Conservation (phyloP, 2,113 vertebrate species). For the Camarhynchus parvulus region DNA sequence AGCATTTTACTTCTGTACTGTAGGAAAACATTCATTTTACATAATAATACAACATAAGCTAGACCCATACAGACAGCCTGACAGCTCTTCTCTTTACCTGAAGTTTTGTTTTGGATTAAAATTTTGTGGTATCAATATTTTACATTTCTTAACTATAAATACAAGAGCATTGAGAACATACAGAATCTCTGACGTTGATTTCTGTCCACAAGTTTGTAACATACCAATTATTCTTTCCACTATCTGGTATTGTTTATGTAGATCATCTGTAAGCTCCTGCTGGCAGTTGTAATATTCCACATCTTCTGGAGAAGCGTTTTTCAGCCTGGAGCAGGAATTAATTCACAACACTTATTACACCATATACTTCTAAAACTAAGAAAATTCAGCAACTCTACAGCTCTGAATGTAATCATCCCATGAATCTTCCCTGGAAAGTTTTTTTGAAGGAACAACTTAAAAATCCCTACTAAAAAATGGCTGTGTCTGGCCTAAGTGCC, state of each 20-base stretch:
- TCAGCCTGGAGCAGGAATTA: constrained; percentile 82
- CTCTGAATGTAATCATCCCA: background rate
- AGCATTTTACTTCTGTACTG: background rate
- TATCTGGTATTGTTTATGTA: constrained; percentile 96
- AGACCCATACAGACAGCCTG: background rate
- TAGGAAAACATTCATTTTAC: background rate
- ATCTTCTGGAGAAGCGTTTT: constrained; percentile 96
- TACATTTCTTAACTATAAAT: background rate
- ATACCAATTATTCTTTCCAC: constrained; percentile 97
- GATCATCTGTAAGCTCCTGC: constrained; percentile 93
- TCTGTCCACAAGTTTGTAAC: background rate
- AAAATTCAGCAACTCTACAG: background rate
- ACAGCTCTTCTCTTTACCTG: background rate
- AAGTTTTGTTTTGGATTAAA: background rate
- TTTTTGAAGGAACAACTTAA: background rate
- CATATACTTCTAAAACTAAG: background rate
- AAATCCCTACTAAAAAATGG: background rate
- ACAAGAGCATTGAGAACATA: background rate
- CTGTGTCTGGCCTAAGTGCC: background rate
- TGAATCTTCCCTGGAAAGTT: background rate
- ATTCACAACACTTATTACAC: background rate
- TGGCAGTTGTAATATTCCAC: constrained; percentile 98
- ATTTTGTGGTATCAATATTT: background rate
- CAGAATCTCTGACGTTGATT: background rate
- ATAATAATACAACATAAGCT: background rate